Evolutionary conservation across 2,113 vertebrate species (phyloP).

Genomic region (Ageneiosus marmoratus): DNA sequence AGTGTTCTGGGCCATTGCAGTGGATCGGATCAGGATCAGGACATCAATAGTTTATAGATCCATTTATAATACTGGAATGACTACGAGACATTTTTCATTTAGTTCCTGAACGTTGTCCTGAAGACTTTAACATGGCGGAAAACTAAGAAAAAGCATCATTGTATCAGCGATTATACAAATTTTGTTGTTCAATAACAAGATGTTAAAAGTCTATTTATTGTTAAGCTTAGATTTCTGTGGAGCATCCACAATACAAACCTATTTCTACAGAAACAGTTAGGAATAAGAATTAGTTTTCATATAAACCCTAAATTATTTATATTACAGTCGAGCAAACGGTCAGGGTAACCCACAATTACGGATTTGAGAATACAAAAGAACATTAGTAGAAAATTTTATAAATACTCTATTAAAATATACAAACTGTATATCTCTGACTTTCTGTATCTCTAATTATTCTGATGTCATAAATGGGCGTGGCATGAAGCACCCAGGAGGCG

Average conservation of each 20-base stretch:
- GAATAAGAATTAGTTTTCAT: not conserved
- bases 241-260: not conserved
- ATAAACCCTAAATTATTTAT: not conserved
- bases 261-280: not conserved
- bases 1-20: too few species aligned
- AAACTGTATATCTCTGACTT: not conserved
- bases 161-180: not conserved
- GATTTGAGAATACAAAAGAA: not conserved
- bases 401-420: not conserved
- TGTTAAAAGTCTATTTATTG: not conserved
- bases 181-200: not conserved
- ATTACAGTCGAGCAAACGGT: too few species aligned
- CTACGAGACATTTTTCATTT: not conserved
- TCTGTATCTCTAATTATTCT: not conserved
- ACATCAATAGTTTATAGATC: not conserved
- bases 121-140: not conserved
- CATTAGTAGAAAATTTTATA: not conserved
- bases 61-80: not conserved
- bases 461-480: not conserved
- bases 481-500: not conserved
- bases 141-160: not conserved
- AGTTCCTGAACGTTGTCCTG: not conserved
- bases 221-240: not conserved
- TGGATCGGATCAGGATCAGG: too few species aligned
- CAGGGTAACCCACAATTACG: not conserved